These are phyloP conservation scores for Enteromius mattozi DNA, from an alignment of 2,797 vertebrate genomes.

Conservation along the genomic window DNA sequence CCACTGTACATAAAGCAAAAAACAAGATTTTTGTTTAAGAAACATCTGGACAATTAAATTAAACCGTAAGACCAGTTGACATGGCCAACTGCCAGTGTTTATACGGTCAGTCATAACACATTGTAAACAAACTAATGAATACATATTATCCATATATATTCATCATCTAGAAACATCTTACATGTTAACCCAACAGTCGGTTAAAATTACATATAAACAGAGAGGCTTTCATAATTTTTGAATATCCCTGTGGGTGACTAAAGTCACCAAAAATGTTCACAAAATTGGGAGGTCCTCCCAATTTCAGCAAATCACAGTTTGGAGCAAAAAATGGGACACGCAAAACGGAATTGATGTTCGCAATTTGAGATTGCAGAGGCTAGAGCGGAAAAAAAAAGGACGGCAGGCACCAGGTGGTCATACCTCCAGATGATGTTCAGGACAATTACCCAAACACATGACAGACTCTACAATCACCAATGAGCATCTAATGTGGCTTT, in stretches of 20 bases:
- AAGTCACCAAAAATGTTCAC: conserved; percentile 49
- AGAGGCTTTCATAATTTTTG: conserved; percentile 28
- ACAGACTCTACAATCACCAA: background rate
- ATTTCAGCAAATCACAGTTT: conserved; percentile 45
- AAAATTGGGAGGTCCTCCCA: conserved; percentile 43
- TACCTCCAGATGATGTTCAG: conserved; percentile 8
- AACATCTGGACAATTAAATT: conserved; percentile 82
- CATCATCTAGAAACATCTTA: conserved; percentile 58
- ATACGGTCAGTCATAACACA: conserved; percentile 50
- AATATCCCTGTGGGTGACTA: conserved; percentile 39
- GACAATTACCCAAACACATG: conserved; percentile 14
- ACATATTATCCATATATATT: conserved; percentile 50
- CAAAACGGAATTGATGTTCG: background rate
- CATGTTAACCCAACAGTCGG: conserved; percentile 52
- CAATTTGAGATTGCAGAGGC: background rate
- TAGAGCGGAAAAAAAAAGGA: background rate
- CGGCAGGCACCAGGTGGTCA: conserved; percentile 10
- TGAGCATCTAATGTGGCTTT: background rate
- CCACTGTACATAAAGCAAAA: conserved; percentile 88
- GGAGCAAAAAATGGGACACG: background rate
- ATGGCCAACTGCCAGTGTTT: conserved; percentile 66
- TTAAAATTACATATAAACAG: conserved; percentile 59
- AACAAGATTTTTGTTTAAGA: conserved; percentile 75
- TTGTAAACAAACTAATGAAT: conserved; percentile 50
- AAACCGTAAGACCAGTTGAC: conserved; percentile 71